Evolutionary conservation across 2,797 vertebrate genomes (phyloP).

Genomic region (Australoheros facetus): DNA sequence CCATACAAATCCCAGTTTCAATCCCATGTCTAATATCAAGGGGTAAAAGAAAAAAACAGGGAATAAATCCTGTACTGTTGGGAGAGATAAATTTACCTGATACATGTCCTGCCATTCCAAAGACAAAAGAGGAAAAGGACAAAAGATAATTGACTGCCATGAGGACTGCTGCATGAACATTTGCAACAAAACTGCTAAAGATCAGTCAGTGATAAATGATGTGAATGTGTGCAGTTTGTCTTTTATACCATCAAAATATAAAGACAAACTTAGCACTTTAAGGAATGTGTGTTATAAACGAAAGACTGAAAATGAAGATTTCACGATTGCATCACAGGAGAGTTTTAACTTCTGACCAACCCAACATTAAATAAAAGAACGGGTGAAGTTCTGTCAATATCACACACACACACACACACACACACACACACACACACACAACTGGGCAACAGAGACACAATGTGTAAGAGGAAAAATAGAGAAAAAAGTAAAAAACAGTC

Average conservation of each 20-base stretch:
- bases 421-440: too few relatives aligned
- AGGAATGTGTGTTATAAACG: background rate
- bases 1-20: constrained; percentile 84
- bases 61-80: constrained; percentile 70
- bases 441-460: background rate
- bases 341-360: background rate
- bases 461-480: background rate
- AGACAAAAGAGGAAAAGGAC: constrained; percentile 91
- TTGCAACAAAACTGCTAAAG: constrained; percentile 29
- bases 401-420: background rate
- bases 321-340: background rate
- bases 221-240: background rate
- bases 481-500: background rate
- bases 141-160: constrained; percentile 89
- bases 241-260: too few relatives aligned
- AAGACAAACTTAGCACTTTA: background rate
- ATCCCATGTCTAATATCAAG: constrained; percentile 71
- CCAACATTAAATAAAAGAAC: background rate
- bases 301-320: background rate
- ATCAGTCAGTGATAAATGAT: background rate
- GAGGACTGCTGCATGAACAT: constrained; percentile 74
- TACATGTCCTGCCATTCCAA: constrained; percentile 95
- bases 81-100: constrained; percentile 87
- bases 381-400: background rate
- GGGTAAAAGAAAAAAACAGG: constrained; percentile 55